Base-by-base conservation (phyloP, 2,888 invertebrate genomes). In the Resseliella maxima region DNA sequence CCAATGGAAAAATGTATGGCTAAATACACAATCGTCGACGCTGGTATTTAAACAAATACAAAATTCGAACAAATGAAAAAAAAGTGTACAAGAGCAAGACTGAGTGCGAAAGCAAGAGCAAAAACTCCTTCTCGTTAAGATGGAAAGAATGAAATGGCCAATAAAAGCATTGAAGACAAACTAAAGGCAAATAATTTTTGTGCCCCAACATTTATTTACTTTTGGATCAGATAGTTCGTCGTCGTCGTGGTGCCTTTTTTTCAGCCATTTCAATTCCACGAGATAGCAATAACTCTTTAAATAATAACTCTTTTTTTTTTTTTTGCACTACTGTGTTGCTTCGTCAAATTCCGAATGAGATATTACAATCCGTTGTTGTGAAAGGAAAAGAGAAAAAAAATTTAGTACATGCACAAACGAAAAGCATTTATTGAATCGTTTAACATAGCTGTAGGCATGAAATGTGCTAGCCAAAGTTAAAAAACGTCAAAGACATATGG, bases 11-110 rank as follows among this genome's bases (percentile, higher is more conserved):
- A 72, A 31, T 31, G 72, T 72, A 12, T 72, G 72, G n/a, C n/a
- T 35, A 72, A 72, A 72, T 72, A 41, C 12, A 59, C 59, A 72
- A 72, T 72, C 72, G 21, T 18, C 21, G 50, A 18, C 5, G 72
- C 72, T 72, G 72, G 72, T 72, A 72, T 72, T 72, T 72, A 31
- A 72, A 72, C 72, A 72, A 72, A 72, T 72, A 72, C 24, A 8
- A 72, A 72, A 72, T 72, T 59, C 59, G 24, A 31, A 27, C n/a
- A n/a, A n/a, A n/a, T n/a, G n/a, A n/a, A n/a, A n/a, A n/a, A 3
- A 2, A 50, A 50, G 50, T 12, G 50, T 12, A 18, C 18, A 50
- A 50, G 21, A 50, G 41, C 41, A 18, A 50, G 21, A 50, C 2
- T 3, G 50, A 50, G 50, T 15, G 50, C 50, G 50, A 50, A 12